Conservation (phyloP, 1,140 invertebrate genomes). For the Musca domestica region DNA sequence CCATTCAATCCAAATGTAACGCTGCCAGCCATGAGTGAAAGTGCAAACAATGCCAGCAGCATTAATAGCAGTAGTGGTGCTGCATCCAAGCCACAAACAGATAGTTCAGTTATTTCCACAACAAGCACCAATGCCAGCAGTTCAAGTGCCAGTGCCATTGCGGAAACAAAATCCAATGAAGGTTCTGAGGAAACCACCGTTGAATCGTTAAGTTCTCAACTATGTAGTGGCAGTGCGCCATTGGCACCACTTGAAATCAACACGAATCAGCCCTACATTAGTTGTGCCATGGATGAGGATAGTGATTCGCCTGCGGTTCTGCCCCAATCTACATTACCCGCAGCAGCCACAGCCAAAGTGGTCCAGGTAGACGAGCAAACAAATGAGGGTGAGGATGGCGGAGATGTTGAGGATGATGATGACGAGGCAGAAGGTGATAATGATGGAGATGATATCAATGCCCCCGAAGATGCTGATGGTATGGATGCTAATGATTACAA, state of each 20-base stretch:
- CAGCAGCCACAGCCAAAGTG: conserved; percentile 21
- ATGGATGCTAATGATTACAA: conserved; percentile 25
- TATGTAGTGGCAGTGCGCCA: background rate
- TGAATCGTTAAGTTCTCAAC: background rate
- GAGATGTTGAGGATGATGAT: background rate
- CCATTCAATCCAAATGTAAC: conserved; percentile 59
- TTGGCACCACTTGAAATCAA: conserved; percentile 3
- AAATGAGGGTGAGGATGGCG: background rate
- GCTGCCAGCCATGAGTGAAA: conserved; percentile 43
- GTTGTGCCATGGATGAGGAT: conserved; percentile 15
- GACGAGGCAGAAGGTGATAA: background rate
- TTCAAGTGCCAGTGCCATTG: background rate
- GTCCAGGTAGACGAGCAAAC: conserved; percentile 9
- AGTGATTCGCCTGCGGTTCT: conserved; percentile 13
- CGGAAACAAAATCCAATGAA: conserved; percentile 5
- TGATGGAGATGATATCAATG: conserved; percentile 8
- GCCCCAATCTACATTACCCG: conserved; percentile 19
- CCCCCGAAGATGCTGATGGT: background rate
- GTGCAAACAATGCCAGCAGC: conserved; percentile 27
- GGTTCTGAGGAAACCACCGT: background rate
- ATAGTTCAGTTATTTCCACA: background rate
- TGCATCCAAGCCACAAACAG: conserved; percentile 23
- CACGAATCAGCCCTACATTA: background rate
- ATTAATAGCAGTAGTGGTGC: conserved; percentile 28
- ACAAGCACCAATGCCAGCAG: conserved; percentile 23